These are phyloP conservation scores for Digitonthophagus gazella DNA, from an alignment of 2,888 invertebrate genomes.

Conservation along the genomic window DNA sequence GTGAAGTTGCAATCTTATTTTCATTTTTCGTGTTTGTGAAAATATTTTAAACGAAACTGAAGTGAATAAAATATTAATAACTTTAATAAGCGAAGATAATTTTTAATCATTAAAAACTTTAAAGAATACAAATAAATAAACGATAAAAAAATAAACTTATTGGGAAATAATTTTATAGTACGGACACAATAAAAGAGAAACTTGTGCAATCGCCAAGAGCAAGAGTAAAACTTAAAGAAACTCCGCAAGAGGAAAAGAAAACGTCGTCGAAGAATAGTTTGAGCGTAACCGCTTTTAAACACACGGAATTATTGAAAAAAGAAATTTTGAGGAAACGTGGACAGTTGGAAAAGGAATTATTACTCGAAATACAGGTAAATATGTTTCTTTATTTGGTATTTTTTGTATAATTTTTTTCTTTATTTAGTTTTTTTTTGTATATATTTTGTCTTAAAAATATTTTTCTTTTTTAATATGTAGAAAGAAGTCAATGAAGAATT, in stretches of 20 bases:
- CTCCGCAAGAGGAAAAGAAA: conserved; percentile 56
- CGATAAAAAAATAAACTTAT: background rate
- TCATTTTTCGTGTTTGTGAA: too few relatives aligned
- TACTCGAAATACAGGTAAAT: conserved; percentile 80
- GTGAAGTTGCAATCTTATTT: too few relatives aligned
- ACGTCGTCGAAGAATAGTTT: conserved; percentile 61
- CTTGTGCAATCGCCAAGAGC: conserved; percentile 42
- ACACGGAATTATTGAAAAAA: conserved; percentile 89
- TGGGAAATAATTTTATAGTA: conserved; percentile 17
- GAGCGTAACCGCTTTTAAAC: conserved; percentile 76
- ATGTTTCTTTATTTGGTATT: background rate
- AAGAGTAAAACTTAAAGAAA: conserved; percentile 46
- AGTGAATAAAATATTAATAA: too few relatives aligned
- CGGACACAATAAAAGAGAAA: conserved; percentile 32
- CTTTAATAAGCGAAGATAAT: too few relatives aligned
- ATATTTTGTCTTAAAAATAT: too few relatives aligned
- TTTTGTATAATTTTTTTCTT: conserved; percentile 8
- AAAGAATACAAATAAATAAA: background rate
- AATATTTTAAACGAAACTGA: too few relatives aligned
- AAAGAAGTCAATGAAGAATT: conserved; percentile 74
- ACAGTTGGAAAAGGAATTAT: conserved; percentile 82
- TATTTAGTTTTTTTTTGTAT: background rate
- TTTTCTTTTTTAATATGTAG: conserved; percentile 53
- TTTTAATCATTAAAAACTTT: too few relatives aligned
- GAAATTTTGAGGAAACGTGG: conserved; percentile 90